Percentiles rank a stretch among this genome's conserved stretches.
phyloP scores from a whole-genome alignment of 1,140 invertebrate genomes.

The Planococcus citri region DNA sequence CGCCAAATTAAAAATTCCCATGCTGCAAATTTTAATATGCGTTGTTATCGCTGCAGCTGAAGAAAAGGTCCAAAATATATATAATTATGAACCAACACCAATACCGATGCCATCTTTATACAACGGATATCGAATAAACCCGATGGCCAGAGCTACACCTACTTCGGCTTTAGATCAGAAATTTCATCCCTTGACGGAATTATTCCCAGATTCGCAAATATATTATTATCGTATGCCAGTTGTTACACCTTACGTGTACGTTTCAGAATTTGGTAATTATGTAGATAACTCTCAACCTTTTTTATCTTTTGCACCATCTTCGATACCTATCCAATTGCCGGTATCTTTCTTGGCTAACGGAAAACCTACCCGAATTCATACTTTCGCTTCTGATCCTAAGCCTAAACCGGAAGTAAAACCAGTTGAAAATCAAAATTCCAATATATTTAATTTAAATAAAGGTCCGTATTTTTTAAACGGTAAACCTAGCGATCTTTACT shows the following conservation, averaged over 20 bases:
- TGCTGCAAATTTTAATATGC: neutral
- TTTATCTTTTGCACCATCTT: neutral
- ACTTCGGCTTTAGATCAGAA: neutral
- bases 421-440: neutral
- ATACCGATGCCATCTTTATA: neutral
- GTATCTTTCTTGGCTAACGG: neutral
- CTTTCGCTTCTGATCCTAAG: neutral
- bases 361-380: neutral
- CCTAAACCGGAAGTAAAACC: neutral
- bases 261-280: neutral
- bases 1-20: neutral
- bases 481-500: neutral
- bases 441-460: neutral
- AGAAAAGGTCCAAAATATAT: neutral
- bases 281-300: neutral
- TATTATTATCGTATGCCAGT: neutral
- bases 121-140: neutral
- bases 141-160: neutral
- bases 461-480: neutral
- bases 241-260: neutral
- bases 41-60: neutral
- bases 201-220: neutral
- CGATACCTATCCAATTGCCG: neutral
- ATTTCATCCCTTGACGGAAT: neutral
- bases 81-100: neutral